phyloP scores from a whole-genome alignment of 2,113 vertebrate species.

The Oreochromis niloticus region DNA sequence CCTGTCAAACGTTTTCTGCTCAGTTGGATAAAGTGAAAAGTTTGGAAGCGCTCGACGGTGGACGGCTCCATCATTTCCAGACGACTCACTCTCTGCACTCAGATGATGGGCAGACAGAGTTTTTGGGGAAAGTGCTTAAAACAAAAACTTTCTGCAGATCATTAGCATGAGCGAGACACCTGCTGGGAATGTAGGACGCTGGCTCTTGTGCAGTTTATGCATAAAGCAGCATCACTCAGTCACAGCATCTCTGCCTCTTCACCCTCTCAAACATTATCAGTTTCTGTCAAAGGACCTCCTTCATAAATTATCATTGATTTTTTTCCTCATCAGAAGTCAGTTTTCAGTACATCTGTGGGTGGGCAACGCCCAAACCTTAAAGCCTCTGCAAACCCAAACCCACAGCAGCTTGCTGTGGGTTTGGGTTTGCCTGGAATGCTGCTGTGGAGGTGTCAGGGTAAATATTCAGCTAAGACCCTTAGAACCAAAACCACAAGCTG shows the following conservation, averaged over 20 bases:
- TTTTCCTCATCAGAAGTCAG: neutral
- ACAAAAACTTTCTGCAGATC: neutral
- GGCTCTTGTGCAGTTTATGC: neutral
- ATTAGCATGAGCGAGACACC: neutral
- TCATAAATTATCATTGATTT: no score
- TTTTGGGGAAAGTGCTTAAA: neutral
- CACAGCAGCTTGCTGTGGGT: neutral
- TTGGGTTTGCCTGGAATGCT: neutral
- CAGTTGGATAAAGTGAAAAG: neutral
- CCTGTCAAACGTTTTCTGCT: neutral
- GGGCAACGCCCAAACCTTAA: neutral
- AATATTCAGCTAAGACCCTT: neutral
- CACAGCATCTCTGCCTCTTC: neutral
- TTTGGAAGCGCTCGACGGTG: neutral
- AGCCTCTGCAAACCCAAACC: neutral
- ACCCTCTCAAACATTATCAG: neutral
- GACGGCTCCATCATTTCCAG: neutral
- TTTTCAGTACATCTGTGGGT: neutral
- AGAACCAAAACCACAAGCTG: neutral
- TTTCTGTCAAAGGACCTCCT: neutral
- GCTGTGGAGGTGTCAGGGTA: neutral
- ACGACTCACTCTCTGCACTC: neutral
- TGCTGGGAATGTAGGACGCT: neutral
- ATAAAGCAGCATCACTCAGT: neutral
- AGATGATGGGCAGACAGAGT: neutral